Conservation (phyloP, 2,888 invertebrate genomes). For the Noctua comes region DNA sequence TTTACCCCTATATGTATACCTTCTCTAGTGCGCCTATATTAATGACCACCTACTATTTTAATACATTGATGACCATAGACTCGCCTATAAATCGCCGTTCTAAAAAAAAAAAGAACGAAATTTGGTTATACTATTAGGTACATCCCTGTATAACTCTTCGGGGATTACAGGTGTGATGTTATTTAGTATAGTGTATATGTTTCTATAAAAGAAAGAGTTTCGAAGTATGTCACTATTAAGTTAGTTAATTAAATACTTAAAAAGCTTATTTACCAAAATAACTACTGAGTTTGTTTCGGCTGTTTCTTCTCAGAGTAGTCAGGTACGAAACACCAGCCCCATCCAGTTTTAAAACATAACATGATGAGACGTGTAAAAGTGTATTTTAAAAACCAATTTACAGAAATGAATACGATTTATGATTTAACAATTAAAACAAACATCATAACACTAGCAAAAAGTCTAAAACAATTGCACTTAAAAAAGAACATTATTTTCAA, state of each 20-base stretch:
- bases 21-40: slow-evolving; percentile 5
- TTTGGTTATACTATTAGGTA: not conserved
- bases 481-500: slow-evolving; percentile 72
- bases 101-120: not conserved
- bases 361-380: not conserved
- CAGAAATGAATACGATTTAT: not conserved
- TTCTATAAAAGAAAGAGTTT: not conserved
- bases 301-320: not conserved
- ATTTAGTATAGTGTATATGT: not conserved
- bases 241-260: not conserved
- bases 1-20: not conserved
- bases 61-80: not conserved
- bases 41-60: not conserved
- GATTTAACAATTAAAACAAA: slow-evolving; percentile 15
- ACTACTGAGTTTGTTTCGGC: not conserved
- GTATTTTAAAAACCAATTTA: not conserved
- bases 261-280: not conserved
- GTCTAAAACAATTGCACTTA: slow-evolving; percentile 48
- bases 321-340: not conserved
- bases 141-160: not conserved
- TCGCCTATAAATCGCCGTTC: too few relatives aligned
- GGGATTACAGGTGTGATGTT: not conserved
- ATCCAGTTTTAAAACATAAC: not conserved
- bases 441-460: slow-evolving; percentile 13
- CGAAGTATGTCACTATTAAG: not conserved